phyloP scores from a whole-genome alignment of 2,113 vertebrate genomes.

The Isurus oxyrinchus region DNA sequence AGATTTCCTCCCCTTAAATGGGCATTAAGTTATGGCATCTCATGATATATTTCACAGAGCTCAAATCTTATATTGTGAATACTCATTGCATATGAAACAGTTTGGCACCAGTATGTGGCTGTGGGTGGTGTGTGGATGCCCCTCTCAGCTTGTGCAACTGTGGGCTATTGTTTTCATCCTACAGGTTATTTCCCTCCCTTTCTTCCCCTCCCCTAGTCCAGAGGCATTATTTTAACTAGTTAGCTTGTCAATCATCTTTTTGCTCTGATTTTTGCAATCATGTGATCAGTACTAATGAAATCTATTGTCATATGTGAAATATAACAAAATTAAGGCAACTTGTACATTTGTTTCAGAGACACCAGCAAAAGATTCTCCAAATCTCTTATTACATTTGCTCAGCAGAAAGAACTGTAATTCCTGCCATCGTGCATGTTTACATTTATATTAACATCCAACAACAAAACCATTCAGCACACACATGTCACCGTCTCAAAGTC shows the following conservation, averaged over 20 bases:
- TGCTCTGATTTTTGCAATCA: background rate
- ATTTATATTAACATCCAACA: background rate
- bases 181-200: background rate
- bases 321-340: background rate
- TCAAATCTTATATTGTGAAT: background rate
- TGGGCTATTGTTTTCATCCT: background rate
- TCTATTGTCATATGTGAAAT: background rate
- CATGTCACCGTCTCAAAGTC: background rate
- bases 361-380: background rate
- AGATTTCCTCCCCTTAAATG: too few species aligned
- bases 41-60: background rate
- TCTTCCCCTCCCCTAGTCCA: background rate
- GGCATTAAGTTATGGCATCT: too few species aligned
- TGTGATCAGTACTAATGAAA: background rate
- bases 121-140: background rate
- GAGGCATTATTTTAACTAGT: too few species aligned
- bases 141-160: background rate
- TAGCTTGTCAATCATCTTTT: background rate
- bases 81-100: background rate
- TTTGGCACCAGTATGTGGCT: background rate
- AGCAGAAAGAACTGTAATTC: background rate
- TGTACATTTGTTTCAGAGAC: background rate
- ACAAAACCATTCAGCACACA: background rate
- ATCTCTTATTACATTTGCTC: background rate
- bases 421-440: background rate